Conservation (phyloP, 2,797 vertebrate genomes). For the Paguma larvata region DNA sequence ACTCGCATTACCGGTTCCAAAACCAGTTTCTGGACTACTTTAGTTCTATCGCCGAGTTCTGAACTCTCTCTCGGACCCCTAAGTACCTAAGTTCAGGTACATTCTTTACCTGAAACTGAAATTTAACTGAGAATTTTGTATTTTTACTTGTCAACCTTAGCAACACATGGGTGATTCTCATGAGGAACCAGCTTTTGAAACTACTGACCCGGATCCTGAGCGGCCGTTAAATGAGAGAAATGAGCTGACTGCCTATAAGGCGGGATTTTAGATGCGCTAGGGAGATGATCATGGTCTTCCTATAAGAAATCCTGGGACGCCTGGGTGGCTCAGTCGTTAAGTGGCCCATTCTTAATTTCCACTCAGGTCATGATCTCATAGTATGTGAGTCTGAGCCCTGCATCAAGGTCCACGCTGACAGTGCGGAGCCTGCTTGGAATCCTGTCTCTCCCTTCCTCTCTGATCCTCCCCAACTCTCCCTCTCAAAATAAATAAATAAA, state of each 20-base stretch:
- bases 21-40: background rate
- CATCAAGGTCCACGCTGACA: too few relatives aligned
- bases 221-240: background rate
- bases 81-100: background rate
- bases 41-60: background rate
- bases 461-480: too few relatives aligned
- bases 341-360: too few relatives aligned
- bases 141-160: background rate
- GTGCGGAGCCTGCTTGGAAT: too few relatives aligned
- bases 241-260: background rate
- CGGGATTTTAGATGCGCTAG: background rate
- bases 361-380: too few relatives aligned
- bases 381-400: too few relatives aligned
- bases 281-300: background rate
- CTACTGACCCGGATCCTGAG: background rate
- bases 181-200: background rate
- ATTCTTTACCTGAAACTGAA: constrained; percentile 2
- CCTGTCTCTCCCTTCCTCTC: too few relatives aligned
- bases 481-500: too few relatives aligned
- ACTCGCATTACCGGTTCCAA: background rate
- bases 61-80: background rate
- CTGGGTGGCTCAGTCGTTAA: too few relatives aligned
- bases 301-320: too few relatives aligned
- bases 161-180: background rate
- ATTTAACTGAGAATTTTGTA: background rate